Base-by-base conservation (phyloP, 2,888 invertebrate genomes). In the Drosophila colorata region DNA sequence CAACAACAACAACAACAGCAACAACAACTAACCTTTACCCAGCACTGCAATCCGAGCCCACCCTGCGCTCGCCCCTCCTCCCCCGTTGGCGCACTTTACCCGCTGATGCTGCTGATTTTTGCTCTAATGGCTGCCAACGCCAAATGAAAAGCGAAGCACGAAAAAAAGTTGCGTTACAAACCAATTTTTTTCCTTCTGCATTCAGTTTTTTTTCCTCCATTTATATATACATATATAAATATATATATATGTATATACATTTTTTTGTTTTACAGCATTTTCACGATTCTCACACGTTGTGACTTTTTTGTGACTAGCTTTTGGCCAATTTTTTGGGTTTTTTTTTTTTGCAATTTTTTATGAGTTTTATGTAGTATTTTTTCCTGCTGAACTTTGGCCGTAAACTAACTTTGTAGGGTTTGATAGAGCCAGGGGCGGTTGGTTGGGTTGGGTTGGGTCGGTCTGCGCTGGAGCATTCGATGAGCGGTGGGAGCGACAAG, bases 101-200 rank as follows among this genome's bases (percentile, higher is more conserved):
- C 63, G 69, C 73, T 72, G 76, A 63, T 76, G 80, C 81, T 88
- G 84, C 80, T 88, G 88, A 86, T 88, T 88, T 86, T 88, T 86
- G 57, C 74, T 74, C 88, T 86, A 86, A 86, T 86, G 86, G 88
- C 74, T 86, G 73, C 78, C 83, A 83, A 74, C 82, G 85, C 73
- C 84, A 77, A 83, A 87, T 84, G 79, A 87, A 85, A 85, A 85
- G 77, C 86, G 69, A 71, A 82, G 59, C 75, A 53, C 47, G 18
- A 38, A 47, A 69, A 69, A 82, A 79, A 68, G 58, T 69, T 76
- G 58, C 69, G 72, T 83, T 86, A 78, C 82, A 78, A 83, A 86
- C 86, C 86, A 83, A 74, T 74, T 80, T 83, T 86, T 78, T 85
- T 85, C 49, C 60, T 43, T 60, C 61, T 61, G 41, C 35, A 20